These are phyloP conservation scores for Oriolus oriolus DNA, from an alignment of 2,113 vertebrate genomes.

Conservation along the genomic window DNA sequence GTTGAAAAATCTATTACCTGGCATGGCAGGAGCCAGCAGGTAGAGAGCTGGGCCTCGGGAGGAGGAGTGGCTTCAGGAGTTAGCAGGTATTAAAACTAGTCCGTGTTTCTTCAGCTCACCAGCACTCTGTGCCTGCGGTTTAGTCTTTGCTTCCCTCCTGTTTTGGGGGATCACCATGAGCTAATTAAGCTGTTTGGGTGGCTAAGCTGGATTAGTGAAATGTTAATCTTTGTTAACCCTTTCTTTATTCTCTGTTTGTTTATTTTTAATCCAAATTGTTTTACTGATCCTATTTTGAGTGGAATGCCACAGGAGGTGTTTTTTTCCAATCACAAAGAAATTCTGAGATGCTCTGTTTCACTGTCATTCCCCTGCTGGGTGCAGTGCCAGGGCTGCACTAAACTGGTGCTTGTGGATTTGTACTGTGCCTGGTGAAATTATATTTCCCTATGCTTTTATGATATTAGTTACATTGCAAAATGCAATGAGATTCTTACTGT, in stretches of 20 bases:
- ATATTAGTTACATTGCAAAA: background rate
- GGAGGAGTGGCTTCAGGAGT: background rate
- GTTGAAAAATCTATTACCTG: background rate
- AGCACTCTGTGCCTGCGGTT: background rate
- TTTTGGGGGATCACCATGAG: background rate
- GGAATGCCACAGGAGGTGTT: background rate
- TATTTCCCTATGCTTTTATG: background rate
- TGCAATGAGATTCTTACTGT: background rate
- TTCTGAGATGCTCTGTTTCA: background rate
- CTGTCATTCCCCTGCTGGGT: background rate
- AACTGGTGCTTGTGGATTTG: background rate
- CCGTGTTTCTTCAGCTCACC: background rate
- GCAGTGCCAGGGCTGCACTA: background rate
- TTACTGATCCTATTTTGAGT: background rate
- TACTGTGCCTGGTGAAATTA: background rate
- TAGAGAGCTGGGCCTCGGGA: background rate
- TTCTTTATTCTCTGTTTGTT: background rate
- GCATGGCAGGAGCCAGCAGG: background rate
- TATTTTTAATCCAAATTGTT: background rate
- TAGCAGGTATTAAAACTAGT: background rate
- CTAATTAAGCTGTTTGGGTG: background rate
- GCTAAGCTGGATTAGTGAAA: background rate
- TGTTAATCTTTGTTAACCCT: background rate
- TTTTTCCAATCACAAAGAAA: background rate
- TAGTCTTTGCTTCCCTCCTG: background rate